These are phyloP conservation scores for Leistus spinibarbis DNA, from an alignment of 2,888 invertebrate genomes.

Conservation along the genomic window DNA sequence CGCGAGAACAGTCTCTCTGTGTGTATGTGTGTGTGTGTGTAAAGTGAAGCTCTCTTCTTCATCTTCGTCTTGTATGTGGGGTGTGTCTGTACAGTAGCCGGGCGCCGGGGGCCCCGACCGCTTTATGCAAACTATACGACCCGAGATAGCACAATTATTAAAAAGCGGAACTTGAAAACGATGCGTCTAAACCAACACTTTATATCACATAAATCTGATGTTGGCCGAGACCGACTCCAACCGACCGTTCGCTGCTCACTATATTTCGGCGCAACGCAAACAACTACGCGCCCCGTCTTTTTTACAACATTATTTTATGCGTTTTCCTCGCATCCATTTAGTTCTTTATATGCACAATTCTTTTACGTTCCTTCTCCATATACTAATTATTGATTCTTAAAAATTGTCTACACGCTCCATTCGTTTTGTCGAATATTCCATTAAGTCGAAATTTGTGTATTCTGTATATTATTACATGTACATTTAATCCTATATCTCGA, in stretches of 20 bases:
- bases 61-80: too few relatives aligned
- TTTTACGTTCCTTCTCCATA: too few relatives aligned
- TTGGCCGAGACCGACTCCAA: background rate
- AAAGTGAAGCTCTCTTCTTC: too few relatives aligned
- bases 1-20: background rate
- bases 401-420: too few relatives aligned
- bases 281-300: background rate
- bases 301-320: background rate
- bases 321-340: background rate
- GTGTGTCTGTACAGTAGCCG: conserved; percentile 53
- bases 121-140: conserved; percentile 49
- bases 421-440: too few relatives aligned
- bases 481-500: too few relatives aligned
- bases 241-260: background rate
- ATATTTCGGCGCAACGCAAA: background rate
- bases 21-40: background rate
- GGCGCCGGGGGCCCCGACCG: conserved; percentile 50
- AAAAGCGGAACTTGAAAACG: conserved; percentile 36
- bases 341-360: background rate
- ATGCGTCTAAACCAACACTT: conserved; percentile 37
- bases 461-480: too few relatives aligned
- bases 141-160: conserved; percentile 36
- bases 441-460: too few relatives aligned
- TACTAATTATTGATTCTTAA: background rate
- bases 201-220: conserved; percentile 36